A percentile compares a stretch with the other conserved stretches of the same genome.
These are phyloP conservation scores for Galago senegalensis DNA, from an alignment of 2,797 vertebrate species.

Conservation along the genomic window DNA sequence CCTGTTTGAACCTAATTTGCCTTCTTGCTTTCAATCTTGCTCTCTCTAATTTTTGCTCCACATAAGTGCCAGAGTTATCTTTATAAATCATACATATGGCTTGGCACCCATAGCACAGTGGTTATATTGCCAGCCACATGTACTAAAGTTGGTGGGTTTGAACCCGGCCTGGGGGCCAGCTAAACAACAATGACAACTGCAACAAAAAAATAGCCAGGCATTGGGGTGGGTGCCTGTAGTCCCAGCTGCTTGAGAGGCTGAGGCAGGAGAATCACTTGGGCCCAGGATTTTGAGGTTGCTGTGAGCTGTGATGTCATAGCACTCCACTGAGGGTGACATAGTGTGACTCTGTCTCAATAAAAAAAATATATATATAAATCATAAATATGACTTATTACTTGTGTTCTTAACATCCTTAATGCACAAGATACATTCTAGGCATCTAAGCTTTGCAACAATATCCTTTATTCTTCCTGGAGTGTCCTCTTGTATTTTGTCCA, in stretches of 20 bases:
- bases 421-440: slow-evolving; percentile 11
- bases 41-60: slow-evolving; percentile 44
- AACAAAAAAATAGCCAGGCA: no score
- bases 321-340: no score
- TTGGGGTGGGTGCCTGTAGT: no score
- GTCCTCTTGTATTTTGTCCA: slow-evolving; percentile 34
- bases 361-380: not conserved
- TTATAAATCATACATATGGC: slow-evolving; percentile 53
- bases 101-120: not conserved
- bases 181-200: no score
- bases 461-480: not conserved
- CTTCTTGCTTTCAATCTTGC: not conserved
- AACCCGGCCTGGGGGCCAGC: no score
- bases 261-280: no score
- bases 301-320: no score
- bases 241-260: no score
- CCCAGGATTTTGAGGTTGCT: no score
- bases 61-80: not conserved
- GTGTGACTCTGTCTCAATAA: no score
- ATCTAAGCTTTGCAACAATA: not conserved
- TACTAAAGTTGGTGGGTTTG: no score
- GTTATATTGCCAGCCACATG: no score
- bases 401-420: slow-evolving; percentile 44
- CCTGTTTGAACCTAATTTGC: not conserved
- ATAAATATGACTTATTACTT: slow-evolving; percentile 43